Base-by-base conservation (phyloP, 2,888 invertebrate genomes). In the Stenodema calcarata region DNA sequence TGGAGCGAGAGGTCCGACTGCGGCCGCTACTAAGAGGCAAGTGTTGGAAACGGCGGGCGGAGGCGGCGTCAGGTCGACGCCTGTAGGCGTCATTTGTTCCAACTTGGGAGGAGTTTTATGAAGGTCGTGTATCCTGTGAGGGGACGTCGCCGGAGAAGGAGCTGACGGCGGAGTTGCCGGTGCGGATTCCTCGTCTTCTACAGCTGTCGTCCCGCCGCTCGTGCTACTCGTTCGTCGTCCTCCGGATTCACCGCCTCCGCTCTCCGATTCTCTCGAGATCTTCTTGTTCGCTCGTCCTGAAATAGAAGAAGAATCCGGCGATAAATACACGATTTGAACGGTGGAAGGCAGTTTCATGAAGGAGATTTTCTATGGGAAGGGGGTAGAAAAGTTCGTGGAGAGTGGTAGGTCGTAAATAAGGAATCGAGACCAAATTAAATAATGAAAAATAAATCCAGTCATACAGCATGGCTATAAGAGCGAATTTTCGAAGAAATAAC, bases 11-110 rank as follows among this genome's bases (percentile, higher is more conserved):
- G 95, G 96, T 3, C 96, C 96, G 4, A 96, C 96, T 0, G 96
- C 96, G 0, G 96, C 96, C 89, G 96, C 96, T 4, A 96, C 96
- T 83, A 96, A 91, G 27, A 96, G 91, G 90, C 96, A 96, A 0
- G 96, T 96, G 1, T 96, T 95, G 87, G 96, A 96, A 0, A 96
- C 91, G 0, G 93, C 93, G 0, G 93, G 93, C 79, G 93, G 92
- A 0, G 93, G 93, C 0, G 93, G 93, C 27, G 89, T 89, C 50
- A 86, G 62, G 50, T 88, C 88, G 0, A 76, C 62, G 62, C 79
- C 82, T 6, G 54, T 9, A 1, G 47, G 23, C 28, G 35, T 18
- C 69, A 70, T 44, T 12, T 50, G 78, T 18, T 79, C 86, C 78
- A 79, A n/a, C 78, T 84, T 84, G 4, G 84, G 84, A 42, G 84